Conservation (phyloP, 2,888 invertebrate genomes). For the Odontocerum albicorne region DNA sequence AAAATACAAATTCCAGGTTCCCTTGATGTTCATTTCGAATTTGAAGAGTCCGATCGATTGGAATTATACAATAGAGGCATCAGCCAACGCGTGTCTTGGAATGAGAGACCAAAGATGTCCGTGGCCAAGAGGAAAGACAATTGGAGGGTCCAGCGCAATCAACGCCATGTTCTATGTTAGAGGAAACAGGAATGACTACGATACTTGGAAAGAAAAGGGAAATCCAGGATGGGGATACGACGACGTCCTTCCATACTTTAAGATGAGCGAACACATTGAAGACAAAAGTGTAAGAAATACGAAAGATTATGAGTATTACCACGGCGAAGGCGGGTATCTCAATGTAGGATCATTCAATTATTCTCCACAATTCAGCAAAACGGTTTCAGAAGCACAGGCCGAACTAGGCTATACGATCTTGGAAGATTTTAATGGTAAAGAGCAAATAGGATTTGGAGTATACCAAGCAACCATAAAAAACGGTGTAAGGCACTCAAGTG, state of each 20-base stretch:
- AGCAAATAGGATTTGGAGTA: slow-evolving; percentile 51
- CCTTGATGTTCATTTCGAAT: slow-evolving; percentile 44
- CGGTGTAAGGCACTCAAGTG: slow-evolving; percentile 54
- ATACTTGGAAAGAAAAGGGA: slow-evolving; percentile 57
- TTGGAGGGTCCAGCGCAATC: slow-evolving; percentile 63
- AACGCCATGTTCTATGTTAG: slow-evolving; percentile 65
- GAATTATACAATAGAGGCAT: slow-evolving; percentile 55
- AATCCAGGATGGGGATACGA: slow-evolving; percentile 60
- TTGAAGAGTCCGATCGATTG: slow-evolving; percentile 53
- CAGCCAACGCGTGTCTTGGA: slow-evolving; percentile 47
- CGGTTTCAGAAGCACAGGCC: slow-evolving; percentile 46
- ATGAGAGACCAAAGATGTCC: slow-evolving; percentile 47
- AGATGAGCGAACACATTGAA: slow-evolving; percentile 53
- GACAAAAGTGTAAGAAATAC: slow-evolving; percentile 38
- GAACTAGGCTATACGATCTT: slow-evolving; percentile 47
- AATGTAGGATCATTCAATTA: slow-evolving; percentile 44
- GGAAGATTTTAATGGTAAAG: slow-evolving; percentile 49
- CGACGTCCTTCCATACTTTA: slow-evolving; percentile 50
- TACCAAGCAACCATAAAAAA: slow-evolving; percentile 52
- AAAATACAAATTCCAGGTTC: slow-evolving; percentile 42
- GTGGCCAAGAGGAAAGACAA: slow-evolving; percentile 68
- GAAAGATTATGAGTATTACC: slow-evolving; percentile 42
- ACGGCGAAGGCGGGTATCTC: slow-evolving; percentile 48
- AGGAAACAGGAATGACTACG: slow-evolving; percentile 58
- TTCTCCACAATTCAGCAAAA: slow-evolving; percentile 40